Evolutionary conservation across 2,797 vertebrate species (phyloP).

Genomic region (Platalea minor): DNA sequence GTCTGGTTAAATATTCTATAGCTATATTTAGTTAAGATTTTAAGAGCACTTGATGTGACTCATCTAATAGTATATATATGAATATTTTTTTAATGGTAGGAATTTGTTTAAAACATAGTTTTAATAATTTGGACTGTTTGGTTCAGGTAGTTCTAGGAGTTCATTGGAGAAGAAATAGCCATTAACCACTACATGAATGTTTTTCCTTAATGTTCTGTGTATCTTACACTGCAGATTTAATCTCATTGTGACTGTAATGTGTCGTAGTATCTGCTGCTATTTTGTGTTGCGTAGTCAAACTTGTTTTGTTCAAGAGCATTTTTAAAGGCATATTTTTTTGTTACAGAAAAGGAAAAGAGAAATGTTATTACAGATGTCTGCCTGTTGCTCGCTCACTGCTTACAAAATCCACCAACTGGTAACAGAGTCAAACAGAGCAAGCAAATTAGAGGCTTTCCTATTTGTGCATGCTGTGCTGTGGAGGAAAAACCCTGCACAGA

Average conservation of each 20-base stretch:
- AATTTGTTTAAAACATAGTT: constrained; percentile 31
- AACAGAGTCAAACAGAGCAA: constrained; percentile 13
- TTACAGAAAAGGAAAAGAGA: constrained; percentile 35
- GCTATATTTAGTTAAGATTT: constrained; percentile 57
- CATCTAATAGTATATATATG: constrained; percentile 44
- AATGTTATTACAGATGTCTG: constrained; percentile 25
- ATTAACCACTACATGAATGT: constrained; percentile 30
- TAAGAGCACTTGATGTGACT: constrained; percentile 33
- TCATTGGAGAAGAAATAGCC: constrained; percentile 9
- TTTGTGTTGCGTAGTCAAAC: constrained; percentile 6
- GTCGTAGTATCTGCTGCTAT: constrained; percentile 39
- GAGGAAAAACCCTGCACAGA: neutral
- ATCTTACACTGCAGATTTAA: constrained; percentile 6
- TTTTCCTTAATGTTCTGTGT: constrained; percentile 12
- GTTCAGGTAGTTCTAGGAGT: neutral
- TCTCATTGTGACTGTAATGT: constrained; percentile 2
- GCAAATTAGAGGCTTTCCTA: constrained; percentile 43
- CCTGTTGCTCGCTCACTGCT: constrained; percentile 5
- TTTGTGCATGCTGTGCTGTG: neutral
- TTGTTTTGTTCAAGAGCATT: neutral
- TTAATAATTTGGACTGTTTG: neutral
- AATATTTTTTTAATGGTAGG: constrained; percentile 43
- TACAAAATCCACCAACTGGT: neutral
- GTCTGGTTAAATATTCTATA: constrained; percentile 42
- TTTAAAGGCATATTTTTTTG: constrained; percentile 8